Conservation (phyloP, 2,888 invertebrate species). For the Eilema caniola region DNA sequence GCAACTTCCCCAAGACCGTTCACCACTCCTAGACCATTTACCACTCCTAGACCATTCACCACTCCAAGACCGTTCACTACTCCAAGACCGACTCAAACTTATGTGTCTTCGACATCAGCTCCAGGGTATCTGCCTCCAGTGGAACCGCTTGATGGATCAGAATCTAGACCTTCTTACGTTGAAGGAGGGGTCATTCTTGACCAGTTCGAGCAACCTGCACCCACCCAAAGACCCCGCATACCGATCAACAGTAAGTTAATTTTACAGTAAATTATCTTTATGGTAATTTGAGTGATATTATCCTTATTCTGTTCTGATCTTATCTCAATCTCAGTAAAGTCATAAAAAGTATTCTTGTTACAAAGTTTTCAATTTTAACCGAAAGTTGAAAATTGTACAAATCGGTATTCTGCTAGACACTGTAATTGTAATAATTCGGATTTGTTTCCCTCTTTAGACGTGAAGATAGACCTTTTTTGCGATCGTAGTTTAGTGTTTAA, state of each 20-base stretch:
- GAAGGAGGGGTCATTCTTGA: constrained; percentile 72
- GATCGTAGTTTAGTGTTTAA: too few species aligned
- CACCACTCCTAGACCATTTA: constrained; percentile 62
- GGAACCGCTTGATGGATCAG: constrained; percentile 62
- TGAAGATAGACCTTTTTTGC: too few species aligned
- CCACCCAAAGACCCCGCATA: constrained; percentile 36
- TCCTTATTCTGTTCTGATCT: too few species aligned
- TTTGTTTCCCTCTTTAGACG: too few species aligned
- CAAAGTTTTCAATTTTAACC: too few species aligned
- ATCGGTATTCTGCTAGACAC: too few species aligned
- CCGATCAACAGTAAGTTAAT: constrained; percentile 62
- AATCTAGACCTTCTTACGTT: constrained; percentile 71
- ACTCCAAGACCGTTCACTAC: constrained; percentile 58
- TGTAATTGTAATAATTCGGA: too few species aligned
- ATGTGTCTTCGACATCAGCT: constrained; percentile 63
- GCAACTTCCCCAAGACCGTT: constrained; percentile 58
- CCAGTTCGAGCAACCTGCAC: constrained; percentile 34
- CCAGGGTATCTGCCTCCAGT: constrained; percentile 78
- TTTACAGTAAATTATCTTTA: neutral
- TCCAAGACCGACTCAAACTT: constrained; percentile 69
- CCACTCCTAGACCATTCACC: constrained; percentile 46
- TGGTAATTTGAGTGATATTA: too few species aligned
- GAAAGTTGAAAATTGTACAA: too few species aligned
- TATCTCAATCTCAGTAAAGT: too few species aligned
- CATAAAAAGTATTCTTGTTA: too few species aligned